Evolutionary conservation across 2,888 invertebrate species (phyloP).

Genomic region (Plagodis dolabraria): DNA sequence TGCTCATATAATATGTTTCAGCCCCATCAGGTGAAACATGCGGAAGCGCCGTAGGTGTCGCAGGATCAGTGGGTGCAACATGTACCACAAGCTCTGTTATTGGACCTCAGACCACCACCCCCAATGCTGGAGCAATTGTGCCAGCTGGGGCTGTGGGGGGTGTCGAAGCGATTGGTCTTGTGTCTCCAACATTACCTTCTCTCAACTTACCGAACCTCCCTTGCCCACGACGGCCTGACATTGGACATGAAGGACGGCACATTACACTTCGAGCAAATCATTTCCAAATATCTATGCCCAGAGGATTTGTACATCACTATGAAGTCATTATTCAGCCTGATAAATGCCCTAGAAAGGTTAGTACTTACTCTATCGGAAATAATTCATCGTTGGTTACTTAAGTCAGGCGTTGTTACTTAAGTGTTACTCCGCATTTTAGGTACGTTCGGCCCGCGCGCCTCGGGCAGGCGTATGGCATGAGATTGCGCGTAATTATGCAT

Average conservation of each 20-base stretch:
- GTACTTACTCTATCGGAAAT: too few species aligned
- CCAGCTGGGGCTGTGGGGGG: slow-evolving; percentile 62
- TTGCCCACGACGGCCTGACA: slow-evolving; percentile 97
- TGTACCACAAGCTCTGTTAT: slow-evolving; percentile 25
- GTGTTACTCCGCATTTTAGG: too few species aligned
- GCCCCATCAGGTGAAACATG: slow-evolving; percentile 41
- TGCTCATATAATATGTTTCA: slow-evolving; percentile 12
- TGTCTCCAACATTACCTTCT: slow-evolving; percentile 87
- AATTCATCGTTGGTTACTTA: too few species aligned
- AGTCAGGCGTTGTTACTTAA: too few species aligned
- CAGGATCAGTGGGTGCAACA: slow-evolving; percentile 23
- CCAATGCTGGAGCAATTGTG: slow-evolving; percentile 26
- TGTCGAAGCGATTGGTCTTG: slow-evolving; percentile 83
- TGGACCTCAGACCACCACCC: slow-evolving; percentile 47
- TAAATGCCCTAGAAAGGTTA: slow-evolving; percentile 98
- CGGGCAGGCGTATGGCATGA: too few species aligned
- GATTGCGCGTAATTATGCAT: background rate
- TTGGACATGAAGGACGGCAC: slow-evolving; percentile 98
- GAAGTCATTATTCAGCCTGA: slow-evolving; percentile 99
- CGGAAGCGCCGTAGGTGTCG: slow-evolving; percentile 24
- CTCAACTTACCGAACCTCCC: slow-evolving; percentile 95
- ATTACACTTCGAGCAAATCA: slow-evolving; percentile 99
- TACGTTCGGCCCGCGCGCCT: too few species aligned
- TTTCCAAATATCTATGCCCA: slow-evolving; percentile 99
- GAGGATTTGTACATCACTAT: slow-evolving; percentile 99